phyloP scores from a whole-genome alignment of 2,888 invertebrate genomes.

The Lagria hirta region DNA sequence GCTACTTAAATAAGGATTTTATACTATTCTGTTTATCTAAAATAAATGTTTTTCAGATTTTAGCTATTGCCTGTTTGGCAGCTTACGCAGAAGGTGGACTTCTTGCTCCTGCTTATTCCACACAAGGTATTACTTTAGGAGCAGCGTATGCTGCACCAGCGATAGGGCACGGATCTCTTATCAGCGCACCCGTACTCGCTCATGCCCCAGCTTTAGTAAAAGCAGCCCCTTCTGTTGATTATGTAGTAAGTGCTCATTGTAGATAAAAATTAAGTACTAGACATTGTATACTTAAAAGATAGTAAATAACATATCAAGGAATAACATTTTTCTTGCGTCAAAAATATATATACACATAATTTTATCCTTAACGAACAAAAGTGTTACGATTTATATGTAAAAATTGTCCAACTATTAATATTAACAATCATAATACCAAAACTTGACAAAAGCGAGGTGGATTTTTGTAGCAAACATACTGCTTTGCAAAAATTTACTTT shows the following conservation, averaged over 20 bases:
- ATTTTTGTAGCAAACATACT: no score
- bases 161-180: slow-evolving; percentile 23
- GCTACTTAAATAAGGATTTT: no score
- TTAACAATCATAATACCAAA: no score
- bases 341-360: no score
- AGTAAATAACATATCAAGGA: not conserved
- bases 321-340: not conserved
- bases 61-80: slow-evolving; percentile 48
- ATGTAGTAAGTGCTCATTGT: slow-evolving; percentile 38
- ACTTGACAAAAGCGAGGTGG: no score
- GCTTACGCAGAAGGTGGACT: slow-evolving; percentile 57
- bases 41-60: slow-evolving; percentile 45
- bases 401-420: no score
- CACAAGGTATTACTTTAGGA: slow-evolving; percentile 31
- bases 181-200: slow-evolving; percentile 36
- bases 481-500: no score
- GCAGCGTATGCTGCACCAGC: slow-evolving; percentile 35
- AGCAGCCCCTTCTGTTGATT: slow-evolving; percentile 44
- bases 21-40: no score
- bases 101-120: slow-evolving; percentile 38
- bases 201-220: slow-evolving; percentile 39
- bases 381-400: no score
- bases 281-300: not conserved
- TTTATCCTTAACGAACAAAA: no score
- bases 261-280: not conserved